These are phyloP conservation scores for Bryconaethiops microstoma DNA, from an alignment of 2,797 vertebrate genomes.

Conservation along the genomic window DNA sequence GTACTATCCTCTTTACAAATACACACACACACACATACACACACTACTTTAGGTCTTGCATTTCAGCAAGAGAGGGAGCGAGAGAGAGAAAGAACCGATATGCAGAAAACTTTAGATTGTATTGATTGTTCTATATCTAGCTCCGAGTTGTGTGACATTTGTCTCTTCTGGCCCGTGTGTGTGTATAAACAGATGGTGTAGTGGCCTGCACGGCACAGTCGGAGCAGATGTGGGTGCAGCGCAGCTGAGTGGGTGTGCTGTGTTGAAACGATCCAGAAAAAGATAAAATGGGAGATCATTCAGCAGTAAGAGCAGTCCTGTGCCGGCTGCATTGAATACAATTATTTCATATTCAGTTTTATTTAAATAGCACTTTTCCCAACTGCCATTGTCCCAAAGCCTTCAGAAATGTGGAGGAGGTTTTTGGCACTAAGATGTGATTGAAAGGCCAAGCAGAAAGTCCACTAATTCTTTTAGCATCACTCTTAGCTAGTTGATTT, in stretches of 20 bases:
- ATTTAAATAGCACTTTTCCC: background rate
- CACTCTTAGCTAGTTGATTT: too few species aligned
- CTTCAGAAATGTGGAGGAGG: background rate
- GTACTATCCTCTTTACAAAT: too few species aligned
- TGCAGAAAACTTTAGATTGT: slow-evolving; percentile 27
- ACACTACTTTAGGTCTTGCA: slow-evolving; percentile 7
- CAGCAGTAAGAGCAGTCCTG: background rate
- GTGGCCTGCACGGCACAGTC: slow-evolving; percentile 19
- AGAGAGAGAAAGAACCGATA: slow-evolving; percentile 4
- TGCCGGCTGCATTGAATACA: too few species aligned
- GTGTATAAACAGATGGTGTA: slow-evolving; percentile 47
- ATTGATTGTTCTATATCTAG: slow-evolving; percentile 54
- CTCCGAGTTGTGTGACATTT: slow-evolving; percentile 35
- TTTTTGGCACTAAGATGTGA: background rate
- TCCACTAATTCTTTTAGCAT: background rate
- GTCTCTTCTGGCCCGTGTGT: slow-evolving; percentile 18
- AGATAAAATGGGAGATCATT: slow-evolving; percentile 29
- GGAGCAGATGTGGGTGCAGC: slow-evolving; percentile 31
- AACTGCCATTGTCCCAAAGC: background rate
- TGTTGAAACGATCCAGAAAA: slow-evolving; percentile 14
- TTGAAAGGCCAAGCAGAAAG: background rate
- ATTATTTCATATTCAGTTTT: too few species aligned
- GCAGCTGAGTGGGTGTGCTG: slow-evolving; percentile 39
- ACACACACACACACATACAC: background rate
- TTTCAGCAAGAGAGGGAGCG: slow-evolving; percentile 29